phyloP scores from a whole-genome alignment of 1,140 invertebrate genomes.

The Teleopsis dalmanni region DNA sequence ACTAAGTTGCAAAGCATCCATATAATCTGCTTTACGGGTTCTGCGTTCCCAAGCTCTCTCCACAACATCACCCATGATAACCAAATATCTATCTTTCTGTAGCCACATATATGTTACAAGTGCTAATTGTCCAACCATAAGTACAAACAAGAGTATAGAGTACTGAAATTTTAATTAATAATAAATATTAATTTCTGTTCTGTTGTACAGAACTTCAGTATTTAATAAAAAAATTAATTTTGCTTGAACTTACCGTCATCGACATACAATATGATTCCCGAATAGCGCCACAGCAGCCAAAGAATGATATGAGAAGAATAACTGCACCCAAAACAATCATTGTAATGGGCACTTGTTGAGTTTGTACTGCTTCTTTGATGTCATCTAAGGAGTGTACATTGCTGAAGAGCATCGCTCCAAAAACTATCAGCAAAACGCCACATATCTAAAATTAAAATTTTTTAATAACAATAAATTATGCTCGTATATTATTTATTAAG shows the following conservation, averaged over 20 bases:
- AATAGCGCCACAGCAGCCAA: slow-evolving; percentile 79
- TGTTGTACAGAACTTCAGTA: not conserved
- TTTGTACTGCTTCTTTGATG: slow-evolving; percentile 46
- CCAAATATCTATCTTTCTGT: slow-evolving; percentile 46
- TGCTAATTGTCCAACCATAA: slow-evolving; percentile 58
- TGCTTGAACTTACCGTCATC: slow-evolving; percentile 55
- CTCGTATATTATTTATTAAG: too few relatives aligned
- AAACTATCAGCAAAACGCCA: slow-evolving; percentile 53
- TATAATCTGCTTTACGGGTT: slow-evolving; percentile 39
- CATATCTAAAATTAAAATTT: slow-evolving; percentile 57
- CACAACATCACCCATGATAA: slow-evolving; percentile 44
- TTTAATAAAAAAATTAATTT: not conserved
- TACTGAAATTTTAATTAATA: slow-evolving; percentile 48
- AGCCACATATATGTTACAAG: slow-evolving; percentile 53
- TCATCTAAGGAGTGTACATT: slow-evolving; percentile 47
- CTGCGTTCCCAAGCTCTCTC: slow-evolving; percentile 34
- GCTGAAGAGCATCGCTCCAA: slow-evolving; percentile 52
- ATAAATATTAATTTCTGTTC: not conserved
- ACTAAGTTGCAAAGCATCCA: slow-evolving; percentile 47
- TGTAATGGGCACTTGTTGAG: slow-evolving; percentile 51
- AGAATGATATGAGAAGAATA: slow-evolving; percentile 71
- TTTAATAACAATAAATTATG: too few relatives aligned
- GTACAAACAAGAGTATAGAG: slow-evolving; percentile 54
- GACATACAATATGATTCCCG: slow-evolving; percentile 77
- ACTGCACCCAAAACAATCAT: slow-evolving; percentile 65